Base-by-base conservation (phyloP, 2,113 vertebrate species). In the Esox niger region DNA sequence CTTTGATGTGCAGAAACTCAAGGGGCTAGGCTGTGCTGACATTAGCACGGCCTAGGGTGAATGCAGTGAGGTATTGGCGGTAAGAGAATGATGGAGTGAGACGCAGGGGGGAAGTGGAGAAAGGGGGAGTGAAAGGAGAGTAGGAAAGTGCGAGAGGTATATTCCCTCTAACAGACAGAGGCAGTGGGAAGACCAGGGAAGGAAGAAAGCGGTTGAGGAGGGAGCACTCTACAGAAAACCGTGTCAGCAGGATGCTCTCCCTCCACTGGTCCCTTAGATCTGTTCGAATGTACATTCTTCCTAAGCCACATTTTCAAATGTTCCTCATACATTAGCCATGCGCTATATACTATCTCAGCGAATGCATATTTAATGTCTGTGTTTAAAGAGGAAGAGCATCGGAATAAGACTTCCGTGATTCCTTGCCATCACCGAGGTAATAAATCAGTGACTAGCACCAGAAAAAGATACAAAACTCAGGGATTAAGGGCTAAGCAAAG, bases 1-100 rank as follows among this genome's bases (percentile, higher is more conserved):
- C 85, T 83, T 84, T 83, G 78, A 88, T 83, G 84, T 82, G 78
- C 66, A 76, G 70, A 75, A 79, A 86, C 46, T 71, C 77, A 75
- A 68, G 38, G 17, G 76, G 60, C 68, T 26, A 35, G 62, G 71
- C 73, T 25, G 38, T 64, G 73, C 75, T 61, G 56, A 30, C 66
- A 78, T 81, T 64, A 78, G 52, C 69, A 55, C 61, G n/a, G 61
- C 27, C 65, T 57, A 38, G 30, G 1, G 73, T n/a, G n/a, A n/a
- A n/a, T n/a, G n/a, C n/a, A n/a, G n/a, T n/a, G n/a, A n/a, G n/a
- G n/a, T n/a, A n/a, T n/a, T n/a, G n/a, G n/a, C n/a, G n/a, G n/a
- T n/a, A n/a, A n/a, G n/a, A n/a, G n/a, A n/a, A n/a, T n/a, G 43
- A 49, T 49, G 17, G 49, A 25, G n/a, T 33, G 8, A 23, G 54